phyloP scores from a whole-genome alignment of 2,113 vertebrate genomes.

The Pseudolaguvia tuberculata region DNA sequence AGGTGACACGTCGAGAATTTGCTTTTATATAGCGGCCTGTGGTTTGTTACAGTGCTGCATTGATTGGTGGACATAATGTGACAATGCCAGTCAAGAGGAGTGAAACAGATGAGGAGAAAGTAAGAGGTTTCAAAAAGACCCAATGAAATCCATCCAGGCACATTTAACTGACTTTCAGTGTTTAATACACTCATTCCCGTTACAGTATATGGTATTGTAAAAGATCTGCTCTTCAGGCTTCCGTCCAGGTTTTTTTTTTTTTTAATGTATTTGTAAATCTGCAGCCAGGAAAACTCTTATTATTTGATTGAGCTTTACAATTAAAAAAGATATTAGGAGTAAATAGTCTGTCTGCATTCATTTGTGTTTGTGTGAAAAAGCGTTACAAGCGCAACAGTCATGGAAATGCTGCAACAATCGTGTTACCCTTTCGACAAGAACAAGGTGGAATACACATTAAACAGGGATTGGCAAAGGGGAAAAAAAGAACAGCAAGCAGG shows the following conservation, averaged over 20 bases:
- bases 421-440: conserved; percentile 24
- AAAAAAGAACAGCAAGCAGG: not conserved
- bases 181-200: conserved; percentile 41
- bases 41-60: conserved; percentile 78
- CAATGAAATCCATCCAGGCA: conserved; percentile 30
- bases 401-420: conserved; percentile 1
- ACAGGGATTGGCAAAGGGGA: conserved; percentile 2
- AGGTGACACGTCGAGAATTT: conserved; percentile 32
- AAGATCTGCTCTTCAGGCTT: conserved; percentile 10
- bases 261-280: conserved; percentile 35
- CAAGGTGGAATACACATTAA: conserved; percentile 28
- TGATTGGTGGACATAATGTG: conserved; percentile 81
- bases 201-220: conserved; percentile 9
- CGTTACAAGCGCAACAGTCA: not conserved
- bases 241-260: conserved; percentile 5
- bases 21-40: conserved; percentile 75
- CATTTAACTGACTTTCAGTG: conserved; percentile 37
- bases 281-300: conserved; percentile 29
- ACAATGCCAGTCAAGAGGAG: conserved; percentile 68
- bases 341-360: conserved; percentile 23
- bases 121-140: too few species aligned
- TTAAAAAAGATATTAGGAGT: conserved; percentile 43
- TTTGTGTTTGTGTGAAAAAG: conserved; percentile 1
- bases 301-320: conserved; percentile 31
- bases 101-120: not conserved